Percentiles rank a stretch among this genome's conserved stretches.
These are phyloP conservation scores for Papilio dardanus DNA, from an alignment of 1,140 invertebrate genomes.

Conservation along the genomic window DNA sequence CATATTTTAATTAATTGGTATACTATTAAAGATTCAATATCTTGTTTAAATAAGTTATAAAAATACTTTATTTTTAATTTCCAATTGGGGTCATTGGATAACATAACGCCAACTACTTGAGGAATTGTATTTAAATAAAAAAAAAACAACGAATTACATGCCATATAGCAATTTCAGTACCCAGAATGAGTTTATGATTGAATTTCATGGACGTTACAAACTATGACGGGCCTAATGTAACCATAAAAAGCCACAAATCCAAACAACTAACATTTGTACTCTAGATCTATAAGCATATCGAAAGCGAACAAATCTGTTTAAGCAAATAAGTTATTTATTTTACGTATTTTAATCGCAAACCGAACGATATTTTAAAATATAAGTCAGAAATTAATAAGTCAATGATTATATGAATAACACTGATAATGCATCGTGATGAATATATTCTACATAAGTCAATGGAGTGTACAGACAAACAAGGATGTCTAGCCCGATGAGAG, in stretches of 20 bases:
- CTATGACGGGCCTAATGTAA: neutral
- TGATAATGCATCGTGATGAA: neutral
- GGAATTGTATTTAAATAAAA: neutral
- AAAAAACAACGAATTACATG: neutral
- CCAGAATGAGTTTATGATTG: neutral
- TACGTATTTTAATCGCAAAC: neutral
- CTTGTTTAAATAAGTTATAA: no score
- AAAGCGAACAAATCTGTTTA: neutral
- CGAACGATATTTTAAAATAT: neutral
- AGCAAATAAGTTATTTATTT: neutral
- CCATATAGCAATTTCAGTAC: neutral
- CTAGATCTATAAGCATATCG: neutral
- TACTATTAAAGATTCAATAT: neutral
- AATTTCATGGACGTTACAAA: neutral
- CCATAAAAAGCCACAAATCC: conserved; percentile 4
- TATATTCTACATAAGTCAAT: neutral
- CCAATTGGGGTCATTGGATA: no score
- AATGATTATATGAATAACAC: conserved; percentile 1
- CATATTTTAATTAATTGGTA: neutral
- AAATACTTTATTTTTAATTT: no score
- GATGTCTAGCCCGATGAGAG: no score
- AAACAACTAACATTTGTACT: neutral
- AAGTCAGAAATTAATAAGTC: neutral
- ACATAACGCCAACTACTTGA: neutral
- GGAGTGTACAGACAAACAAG: no score